phyloP scores from a whole-genome alignment of 1,140 invertebrate species.

The Papilio polytes region DNA sequence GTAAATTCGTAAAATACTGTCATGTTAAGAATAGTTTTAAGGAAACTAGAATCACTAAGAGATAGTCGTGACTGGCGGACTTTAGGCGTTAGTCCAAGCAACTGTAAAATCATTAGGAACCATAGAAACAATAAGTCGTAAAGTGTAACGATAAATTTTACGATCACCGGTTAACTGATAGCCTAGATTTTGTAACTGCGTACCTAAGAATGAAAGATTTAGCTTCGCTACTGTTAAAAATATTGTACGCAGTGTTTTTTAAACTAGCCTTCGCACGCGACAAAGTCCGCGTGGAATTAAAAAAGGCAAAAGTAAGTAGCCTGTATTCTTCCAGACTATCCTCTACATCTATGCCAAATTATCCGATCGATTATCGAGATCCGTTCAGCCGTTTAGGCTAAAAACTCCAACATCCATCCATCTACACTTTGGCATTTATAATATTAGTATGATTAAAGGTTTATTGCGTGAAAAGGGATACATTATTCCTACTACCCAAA shows the following conservation, averaged over 20 bases:
- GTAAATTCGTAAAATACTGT: not conserved
- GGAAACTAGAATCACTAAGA: constrained; percentile 32
- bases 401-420: too few species aligned
- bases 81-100: constrained; percentile 12
- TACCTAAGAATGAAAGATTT: not conserved
- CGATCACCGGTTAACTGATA: constrained; percentile 67
- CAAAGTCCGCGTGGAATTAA: too few species aligned
- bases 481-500: too few species aligned
- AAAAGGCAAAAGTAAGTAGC: too few species aligned
- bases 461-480: too few species aligned
- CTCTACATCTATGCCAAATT: too few species aligned
- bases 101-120: constrained; percentile 42
- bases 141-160: constrained; percentile 71
- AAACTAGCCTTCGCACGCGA: too few species aligned
- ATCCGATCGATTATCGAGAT: too few species aligned
- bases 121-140: constrained; percentile 69
- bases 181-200: constrained; percentile 55
- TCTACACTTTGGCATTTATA: too few species aligned
- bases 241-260: not conserved
- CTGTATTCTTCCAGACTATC: too few species aligned
- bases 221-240: constrained; percentile 9
- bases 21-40: not conserved
- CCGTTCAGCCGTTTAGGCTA: too few species aligned
- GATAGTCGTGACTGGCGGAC: constrained; percentile 42
- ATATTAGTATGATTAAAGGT: too few species aligned